These are phyloP conservation scores for Chunga burmeisteri DNA, from an alignment of 2,113 vertebrate genomes.

Conservation along the genomic window DNA sequence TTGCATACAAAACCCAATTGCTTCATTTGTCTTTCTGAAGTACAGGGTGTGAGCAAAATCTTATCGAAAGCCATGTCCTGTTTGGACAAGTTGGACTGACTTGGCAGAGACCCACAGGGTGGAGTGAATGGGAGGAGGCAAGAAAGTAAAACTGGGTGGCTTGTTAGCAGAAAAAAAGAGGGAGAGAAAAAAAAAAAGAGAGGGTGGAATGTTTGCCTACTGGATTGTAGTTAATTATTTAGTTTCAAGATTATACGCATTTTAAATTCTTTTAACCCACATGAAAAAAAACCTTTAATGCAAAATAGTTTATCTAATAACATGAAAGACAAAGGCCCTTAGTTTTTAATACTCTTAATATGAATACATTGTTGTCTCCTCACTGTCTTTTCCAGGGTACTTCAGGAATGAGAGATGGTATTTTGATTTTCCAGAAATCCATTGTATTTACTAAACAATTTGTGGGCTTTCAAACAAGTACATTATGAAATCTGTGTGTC, in stretches of 20 bases:
- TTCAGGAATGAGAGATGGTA: not conserved
- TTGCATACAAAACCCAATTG: constrained; percentile 75
- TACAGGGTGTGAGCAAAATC: constrained; percentile 77
- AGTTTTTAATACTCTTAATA: not conserved
- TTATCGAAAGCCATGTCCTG: constrained; percentile 81
- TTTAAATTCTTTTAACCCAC: constrained; percentile 39
- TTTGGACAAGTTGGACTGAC: constrained; percentile 80
- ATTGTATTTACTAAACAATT: constrained; percentile 1
- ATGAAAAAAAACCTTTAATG: constrained; percentile 54
- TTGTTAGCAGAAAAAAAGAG: constrained; percentile 68
- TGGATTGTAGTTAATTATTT: constrained; percentile 67
- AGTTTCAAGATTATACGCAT: constrained; percentile 64
- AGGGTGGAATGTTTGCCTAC: constrained; percentile 74
- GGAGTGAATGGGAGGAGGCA: constrained; percentile 77
- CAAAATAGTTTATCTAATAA: constrained; percentile 47
- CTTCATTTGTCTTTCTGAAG: constrained; percentile 74
- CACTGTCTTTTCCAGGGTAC: not conserved
- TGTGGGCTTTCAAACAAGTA: not conserved
- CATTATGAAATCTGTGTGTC: not conserved
- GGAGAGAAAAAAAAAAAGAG: not conserved
- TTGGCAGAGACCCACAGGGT: constrained; percentile 76
- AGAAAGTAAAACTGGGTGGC: constrained; percentile 77
- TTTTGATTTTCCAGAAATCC: constrained; percentile 18
- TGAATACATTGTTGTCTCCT: not conserved
- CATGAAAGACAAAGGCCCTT: constrained; percentile 4